These are phyloP conservation scores for Falco novaeseelandiae DNA, from an alignment of 2,797 vertebrate species.

Conservation along the genomic window DNA sequence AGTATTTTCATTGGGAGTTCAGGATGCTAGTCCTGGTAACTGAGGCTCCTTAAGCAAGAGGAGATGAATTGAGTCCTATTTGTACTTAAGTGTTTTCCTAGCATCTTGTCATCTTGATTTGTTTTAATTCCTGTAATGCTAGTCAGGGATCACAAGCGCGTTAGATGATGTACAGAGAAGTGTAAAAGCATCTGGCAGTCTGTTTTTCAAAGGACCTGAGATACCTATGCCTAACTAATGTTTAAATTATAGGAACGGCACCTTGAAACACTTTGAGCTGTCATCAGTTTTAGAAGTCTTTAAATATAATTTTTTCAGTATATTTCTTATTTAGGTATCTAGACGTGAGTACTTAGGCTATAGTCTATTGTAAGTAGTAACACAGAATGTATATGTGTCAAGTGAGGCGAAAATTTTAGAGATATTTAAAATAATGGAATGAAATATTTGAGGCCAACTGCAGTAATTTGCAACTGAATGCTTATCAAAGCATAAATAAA, in stretches of 20 bases:
- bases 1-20: neutral
- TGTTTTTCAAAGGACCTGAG: neutral
- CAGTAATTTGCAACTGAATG: neutral
- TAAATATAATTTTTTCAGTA: neutral
- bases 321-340: neutral
- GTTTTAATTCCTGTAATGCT: neutral
- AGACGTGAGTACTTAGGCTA: neutral
- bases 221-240: neutral
- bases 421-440: neutral
- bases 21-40: neutral
- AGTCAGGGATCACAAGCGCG: neutral
- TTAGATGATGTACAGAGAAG: neutral
- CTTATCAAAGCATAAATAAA: neutral
- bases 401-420: neutral
- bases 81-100: neutral
- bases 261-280: neutral
- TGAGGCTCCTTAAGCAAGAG: neutral
- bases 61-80: neutral
- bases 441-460: neutral
- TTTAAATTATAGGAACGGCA: neutral
- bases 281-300: neutral
- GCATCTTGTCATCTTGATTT: neutral
- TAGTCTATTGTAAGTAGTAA: neutral
- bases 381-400: neutral
- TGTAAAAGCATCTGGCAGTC: neutral